phyloP scores from a whole-genome alignment of 2,888 invertebrate genomes.

The Gari tellinella region DNA sequence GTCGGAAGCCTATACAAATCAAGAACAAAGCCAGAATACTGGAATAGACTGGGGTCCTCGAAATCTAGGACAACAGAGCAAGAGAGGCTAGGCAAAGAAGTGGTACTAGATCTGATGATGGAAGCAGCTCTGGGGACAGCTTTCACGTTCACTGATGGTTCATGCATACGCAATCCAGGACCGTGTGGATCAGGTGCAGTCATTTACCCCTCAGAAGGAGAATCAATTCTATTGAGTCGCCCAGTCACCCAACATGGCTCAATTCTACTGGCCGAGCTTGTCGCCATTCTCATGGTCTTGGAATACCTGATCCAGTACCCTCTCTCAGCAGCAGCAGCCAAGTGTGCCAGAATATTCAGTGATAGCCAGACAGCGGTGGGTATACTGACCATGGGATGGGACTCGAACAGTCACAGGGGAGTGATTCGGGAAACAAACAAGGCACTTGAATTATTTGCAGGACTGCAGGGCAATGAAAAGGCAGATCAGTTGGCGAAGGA shows the following conservation, averaged over 20 bases:
- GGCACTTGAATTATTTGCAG: too few species aligned
- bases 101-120: neutral
- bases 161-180: too few species aligned
- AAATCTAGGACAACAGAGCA: neutral
- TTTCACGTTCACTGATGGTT: too few species aligned
- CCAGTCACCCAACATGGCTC: neutral
- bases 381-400: constrained; percentile 1
- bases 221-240: neutral
- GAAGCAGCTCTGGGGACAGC: neutral
- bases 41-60: neutral
- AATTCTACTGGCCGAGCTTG: neutral
- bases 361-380: constrained; percentile 5
- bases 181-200: neutral
- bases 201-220: constrained; percentile 4
- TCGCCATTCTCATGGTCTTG: constrained; percentile 1
- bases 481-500: neutral
- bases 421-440: neutral
- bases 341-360: neutral
- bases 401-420: neutral
- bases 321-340: neutral
- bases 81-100: neutral
- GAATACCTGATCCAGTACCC: neutral
- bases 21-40: neutral
- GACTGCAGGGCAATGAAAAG: too few species aligned
- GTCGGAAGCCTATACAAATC: neutral